Percentiles rank a stretch among this genome's conserved stretches.
phyloP scores from a whole-genome alignment of 2,797 vertebrate genomes.

The Galagoides demidoff region DNA sequence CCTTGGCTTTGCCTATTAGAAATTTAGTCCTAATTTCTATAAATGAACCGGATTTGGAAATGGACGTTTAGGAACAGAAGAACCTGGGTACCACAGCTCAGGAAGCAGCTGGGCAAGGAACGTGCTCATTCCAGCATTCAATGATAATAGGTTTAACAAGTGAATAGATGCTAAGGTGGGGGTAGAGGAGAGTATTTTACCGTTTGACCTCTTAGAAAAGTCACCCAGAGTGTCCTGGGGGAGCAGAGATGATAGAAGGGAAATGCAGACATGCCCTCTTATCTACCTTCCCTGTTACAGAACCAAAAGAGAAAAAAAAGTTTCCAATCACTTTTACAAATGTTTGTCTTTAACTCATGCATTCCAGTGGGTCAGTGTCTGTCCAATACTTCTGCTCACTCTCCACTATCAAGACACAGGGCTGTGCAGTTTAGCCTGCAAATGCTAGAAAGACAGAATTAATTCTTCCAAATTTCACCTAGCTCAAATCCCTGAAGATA shows the following conservation, averaged over 20 bases:
- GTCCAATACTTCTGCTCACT: background rate
- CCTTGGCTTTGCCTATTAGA: conserved; percentile 25
- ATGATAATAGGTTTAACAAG: conserved; percentile 64
- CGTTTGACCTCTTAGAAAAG: conserved; percentile 71
- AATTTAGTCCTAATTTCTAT: conserved; percentile 62
- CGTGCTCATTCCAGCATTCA: conserved; percentile 67
- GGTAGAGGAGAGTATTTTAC: conserved; percentile 22
- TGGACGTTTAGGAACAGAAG: conserved; percentile 59
- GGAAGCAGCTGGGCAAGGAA: conserved; percentile 55
- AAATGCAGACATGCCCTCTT: background rate
- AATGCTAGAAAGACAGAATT: background rate
- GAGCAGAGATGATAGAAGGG: background rate
- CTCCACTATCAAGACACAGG: background rate
- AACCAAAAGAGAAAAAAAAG: conserved; percentile 8
- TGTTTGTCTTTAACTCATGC: background rate
- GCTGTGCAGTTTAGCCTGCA: background rate
- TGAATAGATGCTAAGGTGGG: conserved; percentile 43
- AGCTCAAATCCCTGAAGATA: background rate
- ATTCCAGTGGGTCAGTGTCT: background rate
- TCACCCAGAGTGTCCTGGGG: background rate
- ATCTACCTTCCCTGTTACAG: background rate
- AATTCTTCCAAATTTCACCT: background rate
- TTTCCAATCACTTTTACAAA: background rate
- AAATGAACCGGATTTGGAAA: conserved; percentile 70
- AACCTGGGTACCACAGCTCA: conserved; percentile 32